Evolutionary conservation across 2,113 vertebrate genomes (phyloP), one percentile per base, ranked within the genome.

Genomic region (Dissostichus mawsoni): DNA sequence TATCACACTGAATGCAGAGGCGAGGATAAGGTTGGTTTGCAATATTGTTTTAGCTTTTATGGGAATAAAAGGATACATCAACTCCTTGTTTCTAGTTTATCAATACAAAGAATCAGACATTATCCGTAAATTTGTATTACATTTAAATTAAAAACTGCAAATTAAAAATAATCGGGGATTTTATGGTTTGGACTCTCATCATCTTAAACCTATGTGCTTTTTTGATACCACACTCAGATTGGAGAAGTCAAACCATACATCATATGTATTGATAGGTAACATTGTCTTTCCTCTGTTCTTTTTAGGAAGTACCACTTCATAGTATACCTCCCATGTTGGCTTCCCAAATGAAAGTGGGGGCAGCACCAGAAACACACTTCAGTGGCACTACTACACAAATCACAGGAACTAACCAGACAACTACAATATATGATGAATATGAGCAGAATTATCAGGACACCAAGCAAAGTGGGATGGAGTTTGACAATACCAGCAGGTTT

Each of bases 281-380:
- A 13, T 10, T 2, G 33, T 52, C 1, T 47, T 36, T 47, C 4
- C 56, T 73, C 5, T 58, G 18, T 44, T 55, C 2, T 58, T 11
- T 69, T 76, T 70, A 95, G 95, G 90, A 85, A 20, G 18, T 94
- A 13, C 90, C 91, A 7, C 85, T 87, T 44, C 78, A 86, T 8
- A 85, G 81, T 65, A 17, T 66, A 44, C 92, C 91, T 2, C 0
- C 23, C 11, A 16, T 29, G 14, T 18, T 65, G 64, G 55, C 5
- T 1, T 51, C 8, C 7, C 74, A 84, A 50, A 76, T 25, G 14
- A 87, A 66, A 1, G 62, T 67, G 36, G 50, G 45, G 29, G 5
- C 5, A 8, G 66, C 41, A 51, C 0, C 0, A 7, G 79, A 69
- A 23, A 23, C 23, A 23, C 23, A 23, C 29, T 5, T 68, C 2